Evolutionary conservation across 2,797 vertebrate species (phyloP), one percentile per base, ranked within the genome.

Genomic region (Amazona finschi): DNA sequence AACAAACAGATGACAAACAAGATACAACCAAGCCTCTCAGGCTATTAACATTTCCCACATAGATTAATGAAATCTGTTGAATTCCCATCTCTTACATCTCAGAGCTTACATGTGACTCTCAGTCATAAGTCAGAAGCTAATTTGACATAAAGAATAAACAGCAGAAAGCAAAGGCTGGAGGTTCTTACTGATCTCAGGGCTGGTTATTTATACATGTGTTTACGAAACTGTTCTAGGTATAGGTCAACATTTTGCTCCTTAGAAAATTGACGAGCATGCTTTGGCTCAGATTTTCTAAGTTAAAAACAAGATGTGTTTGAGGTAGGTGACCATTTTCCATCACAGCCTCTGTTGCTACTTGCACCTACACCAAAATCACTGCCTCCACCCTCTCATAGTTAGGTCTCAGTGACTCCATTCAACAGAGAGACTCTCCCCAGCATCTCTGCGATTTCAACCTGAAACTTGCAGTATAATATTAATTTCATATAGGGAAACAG

Each of bases 101-200:
- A 81, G 70, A 77, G 14, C 8, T 50, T 74, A 38, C 18, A 58
- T 39, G 19, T 33, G 76, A 76, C 44, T 49, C n/a, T 43, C 44
- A 60, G 60, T 30, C 58, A n/a, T 69, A 77, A 83, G 69, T 80
- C 93, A 97, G 95, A 89, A 94, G 76, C 82, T 89, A 94, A 95
- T 94, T 50, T 85, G 74, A 84, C 89, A 95, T 58, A n/a, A 87
- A 93, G 27, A 96, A 95, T 75, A 96, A 96, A 96, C 38, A 87
- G 80, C 74, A 95, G 39, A 55, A 96, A 96, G 92, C 77, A 88
- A 87, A 89, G 67, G 65, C 80, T 95, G 95, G 78, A 94, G 69
- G 17, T 58, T 58, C 85, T 81, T 76, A 95, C 72, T 74, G 88
- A 91, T 96, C 86, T 90, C 61, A 86, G 64, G 81, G 83, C 80